Conservation (phyloP, 2,797 vertebrate species). For the Crocidura indochinensis region DNA sequence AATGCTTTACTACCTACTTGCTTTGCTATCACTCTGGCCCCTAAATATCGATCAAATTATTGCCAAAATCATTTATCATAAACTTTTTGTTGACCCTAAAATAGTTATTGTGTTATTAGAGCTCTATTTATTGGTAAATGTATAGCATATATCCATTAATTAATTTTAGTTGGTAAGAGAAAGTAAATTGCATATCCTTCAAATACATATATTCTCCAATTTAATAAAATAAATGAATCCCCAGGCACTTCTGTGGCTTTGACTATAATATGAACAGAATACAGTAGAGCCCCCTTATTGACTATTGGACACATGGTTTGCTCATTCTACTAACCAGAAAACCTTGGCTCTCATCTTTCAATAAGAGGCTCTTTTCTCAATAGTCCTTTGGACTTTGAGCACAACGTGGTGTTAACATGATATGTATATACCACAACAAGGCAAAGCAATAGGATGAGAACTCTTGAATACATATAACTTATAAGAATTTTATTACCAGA, state of each 20-base stretch:
- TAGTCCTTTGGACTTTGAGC: not conserved
- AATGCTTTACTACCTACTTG: conserved; percentile 82
- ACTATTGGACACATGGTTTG: fast-evolving
- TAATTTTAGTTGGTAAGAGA: conserved; percentile 36
- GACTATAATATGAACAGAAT: not conserved
- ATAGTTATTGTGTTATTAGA: conserved; percentile 77
- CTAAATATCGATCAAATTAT: conserved; percentile 48
- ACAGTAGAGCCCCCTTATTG: fast-evolving
- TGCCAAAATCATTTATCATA: too few relatives aligned
- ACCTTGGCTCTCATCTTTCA: not conserved
- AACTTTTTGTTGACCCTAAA: conserved; percentile 35
- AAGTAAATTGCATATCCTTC: conserved; percentile 39
- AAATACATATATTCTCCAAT: not conserved
- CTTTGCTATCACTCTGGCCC: conserved; percentile 17
- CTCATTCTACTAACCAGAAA: not conserved
- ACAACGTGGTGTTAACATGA: not conserved
- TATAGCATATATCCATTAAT: not conserved
- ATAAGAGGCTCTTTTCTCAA: not conserved
- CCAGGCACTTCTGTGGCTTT: not conserved
- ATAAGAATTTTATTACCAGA: not conserved
- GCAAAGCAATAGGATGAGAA: not conserved
- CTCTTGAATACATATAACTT: fast-evolving
- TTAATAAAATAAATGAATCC: not conserved
- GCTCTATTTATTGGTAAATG: conserved; percentile 60
- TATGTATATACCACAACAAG: fast-evolving